Base-by-base conservation (phyloP, 2,797 vertebrate genomes). In the Smutsia temminckii region DNA sequence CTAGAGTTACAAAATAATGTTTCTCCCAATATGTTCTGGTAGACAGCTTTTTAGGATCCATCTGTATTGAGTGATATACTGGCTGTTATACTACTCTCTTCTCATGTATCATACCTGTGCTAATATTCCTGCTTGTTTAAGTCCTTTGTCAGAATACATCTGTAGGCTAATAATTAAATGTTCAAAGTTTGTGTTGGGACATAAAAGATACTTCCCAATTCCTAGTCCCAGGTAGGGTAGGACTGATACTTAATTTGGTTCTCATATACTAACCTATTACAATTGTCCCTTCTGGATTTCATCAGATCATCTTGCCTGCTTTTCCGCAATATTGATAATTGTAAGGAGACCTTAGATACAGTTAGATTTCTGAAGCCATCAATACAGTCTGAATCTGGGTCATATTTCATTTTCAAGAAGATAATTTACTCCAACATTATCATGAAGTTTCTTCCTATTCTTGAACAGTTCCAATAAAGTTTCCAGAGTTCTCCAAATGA, bases 341-440 rank as follows among this genome's bases (percentile, higher is more conserved):
- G 98, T 98, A 96, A 98, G 98, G 94, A 99, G 98, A 66, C 98
- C 98, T 98, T 99, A 87, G 98, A 99, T 98, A 99, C 99, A 79
- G 99, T 99, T 99, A 99, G 98, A 94, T 99, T 99, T 77, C 99
- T 96, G 99, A 97, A 25, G 99, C 98, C 0, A 99, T 98, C 86
- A 99, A 97, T 74, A 99, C 98, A 87, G 98, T 99, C 98, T 99
- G 99, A 78, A 99, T 99, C 97, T 99, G 98, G 87, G 99, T 99
- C 99, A 99, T 98, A 97, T 99, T 99, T 99, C 99, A 74, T 99
- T 99, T 98, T 99, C 99, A 98, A 99, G 99, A 93, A 99, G 98
- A 98, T 99, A 99, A 95, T 99, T 99, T 98, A 99, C 99, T 99
- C 99, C 99, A 98, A 99, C 99, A 98, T 99, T 99, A 97, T 99